Evolutionary conservation across 1,140 invertebrate species (phyloP), one percentile per base, ranked within the genome.

Genomic region (Hypsibius dujardini): DNA sequence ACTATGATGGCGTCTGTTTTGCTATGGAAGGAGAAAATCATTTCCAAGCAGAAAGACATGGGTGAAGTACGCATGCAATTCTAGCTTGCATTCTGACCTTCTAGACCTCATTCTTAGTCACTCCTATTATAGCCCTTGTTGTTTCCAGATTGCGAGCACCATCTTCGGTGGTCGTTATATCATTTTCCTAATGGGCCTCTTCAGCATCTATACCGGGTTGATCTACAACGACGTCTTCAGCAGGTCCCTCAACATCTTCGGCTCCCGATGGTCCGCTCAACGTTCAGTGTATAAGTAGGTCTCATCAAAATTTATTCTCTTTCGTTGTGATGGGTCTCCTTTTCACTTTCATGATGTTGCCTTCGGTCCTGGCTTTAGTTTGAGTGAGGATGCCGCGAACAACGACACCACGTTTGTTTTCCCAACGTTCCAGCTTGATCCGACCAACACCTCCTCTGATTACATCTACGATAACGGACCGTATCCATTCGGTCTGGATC

Each of bases 121-220:
- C 46, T 46, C 70, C 46, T 71, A 46, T 45, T 14, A n/a, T 70
- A 46, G 46, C 12, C 47, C 15, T 40, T 45, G 73, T 72, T 46
- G n/a, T 73, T 80, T 80, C 70, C 83, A 90, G 86, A 96, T 98
- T 75, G 95, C 90, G 87, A 90, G 88, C 76, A 97, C 93, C 70
- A 96, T 98, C 83, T 98, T 97, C 79, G 89, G 87, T 46, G 95
- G 95, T 71, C 88, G 95, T 70, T 98, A 98, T 80, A 95, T 98
- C 74, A 92, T 98, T 69, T 81, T 98, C 40, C 81, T 98, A 70
- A 98, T 98, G 95, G 95, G 95, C 15, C 75, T 90, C 0, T 98
- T 98, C 79, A 95, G 93, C 0, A 88, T 97, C 71, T 98, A 98
- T 80, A 95, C 94, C 42, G 95, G 95, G 1, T 77, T 97, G n/a